Evolutionary conservation across 2,113 vertebrate species (phyloP).

Genomic region (Oncorhynchus nerka): DNA sequence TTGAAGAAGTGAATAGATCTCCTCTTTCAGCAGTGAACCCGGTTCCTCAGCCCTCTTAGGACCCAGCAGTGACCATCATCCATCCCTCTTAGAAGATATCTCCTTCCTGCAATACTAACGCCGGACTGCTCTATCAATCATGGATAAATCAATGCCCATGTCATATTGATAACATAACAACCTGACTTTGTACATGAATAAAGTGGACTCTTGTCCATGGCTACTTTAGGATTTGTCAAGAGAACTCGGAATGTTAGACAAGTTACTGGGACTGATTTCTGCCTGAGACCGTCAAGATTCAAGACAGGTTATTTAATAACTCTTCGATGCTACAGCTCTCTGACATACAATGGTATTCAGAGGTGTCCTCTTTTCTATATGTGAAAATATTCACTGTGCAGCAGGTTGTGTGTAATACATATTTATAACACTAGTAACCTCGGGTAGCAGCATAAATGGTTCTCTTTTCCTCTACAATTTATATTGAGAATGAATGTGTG

Average conservation of each 20-base stretch:
- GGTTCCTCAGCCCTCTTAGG: slow-evolving; percentile 56
- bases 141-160: background rate
- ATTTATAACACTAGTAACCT: background rate
- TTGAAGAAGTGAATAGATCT: background rate
- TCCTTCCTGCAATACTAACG: slow-evolving; percentile 5
- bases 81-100: slow-evolving; percentile 1
- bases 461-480: background rate
- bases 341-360: background rate
- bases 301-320: background rate
- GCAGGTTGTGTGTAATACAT: background rate
- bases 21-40: slow-evolving; percentile 42
- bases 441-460: background rate
- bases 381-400: background rate
- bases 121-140: slow-evolving; percentile 1
- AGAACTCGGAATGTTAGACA: no score
- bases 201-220: no score
- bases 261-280: background rate
- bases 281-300: background rate
- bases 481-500: background rate
- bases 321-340: background rate
- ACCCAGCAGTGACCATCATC: background rate
- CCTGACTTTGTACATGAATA: no score
- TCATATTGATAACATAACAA: background rate
- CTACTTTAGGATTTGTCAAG: no score
- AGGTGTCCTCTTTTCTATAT: background rate